Percentiles rank a stretch among this genome's conserved stretches.
Evolutionary conservation across 2,113 vertebrate genomes (phyloP).

Genomic region (Rhea americana): DNA sequence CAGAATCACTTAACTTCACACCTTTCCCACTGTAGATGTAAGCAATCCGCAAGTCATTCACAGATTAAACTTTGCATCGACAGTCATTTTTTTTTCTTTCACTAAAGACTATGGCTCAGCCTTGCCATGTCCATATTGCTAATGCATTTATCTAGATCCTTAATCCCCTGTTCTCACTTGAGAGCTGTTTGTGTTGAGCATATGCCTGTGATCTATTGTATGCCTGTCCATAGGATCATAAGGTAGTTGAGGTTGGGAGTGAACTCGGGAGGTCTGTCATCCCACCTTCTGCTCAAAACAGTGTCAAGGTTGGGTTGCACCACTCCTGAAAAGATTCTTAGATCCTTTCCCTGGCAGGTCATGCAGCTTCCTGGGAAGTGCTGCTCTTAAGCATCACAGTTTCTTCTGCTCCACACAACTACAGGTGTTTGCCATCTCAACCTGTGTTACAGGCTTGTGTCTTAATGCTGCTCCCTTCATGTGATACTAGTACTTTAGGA

Average conservation of each 20-base stretch:
- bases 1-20: neutral
- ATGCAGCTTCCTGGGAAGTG: neutral
- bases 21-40: neutral
- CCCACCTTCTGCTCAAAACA: neutral
- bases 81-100: neutral
- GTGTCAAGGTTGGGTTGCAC: neutral
- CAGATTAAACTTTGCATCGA: neutral
- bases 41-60: neutral
- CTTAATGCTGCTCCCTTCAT: neutral
- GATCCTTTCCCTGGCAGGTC: neutral
- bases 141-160: neutral
- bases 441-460: too few relatives aligned
- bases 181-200: too few relatives aligned
- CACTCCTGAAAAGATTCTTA: too few relatives aligned
- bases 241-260: neutral
- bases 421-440: neutral
- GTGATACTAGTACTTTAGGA: neutral
- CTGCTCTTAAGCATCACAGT: too few relatives aligned
- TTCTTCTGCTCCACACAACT: neutral
- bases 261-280: neutral
- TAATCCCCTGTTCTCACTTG: neutral
- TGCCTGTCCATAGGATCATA: neutral
- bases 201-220: neutral
- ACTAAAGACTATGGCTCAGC: too few relatives aligned
- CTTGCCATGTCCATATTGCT: neutral